Conservation (phyloP, 2,797 vertebrate species). For the Acrocephalus scirpaceus region DNA sequence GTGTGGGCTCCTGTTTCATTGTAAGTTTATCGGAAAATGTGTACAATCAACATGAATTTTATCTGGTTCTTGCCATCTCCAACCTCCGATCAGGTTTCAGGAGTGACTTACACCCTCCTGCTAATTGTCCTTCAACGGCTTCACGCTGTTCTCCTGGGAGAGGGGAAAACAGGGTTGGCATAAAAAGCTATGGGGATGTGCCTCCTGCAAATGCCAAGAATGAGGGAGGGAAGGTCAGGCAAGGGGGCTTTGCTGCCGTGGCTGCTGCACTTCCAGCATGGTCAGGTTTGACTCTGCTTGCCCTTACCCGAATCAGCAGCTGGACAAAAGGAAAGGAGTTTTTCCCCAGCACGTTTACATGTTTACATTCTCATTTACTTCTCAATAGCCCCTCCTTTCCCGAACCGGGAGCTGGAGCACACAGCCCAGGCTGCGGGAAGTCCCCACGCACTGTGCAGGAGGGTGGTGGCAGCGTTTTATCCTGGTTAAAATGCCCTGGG, state of each 20-base stretch:
- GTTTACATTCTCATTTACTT: neutral
- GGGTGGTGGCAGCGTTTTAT: neutral
- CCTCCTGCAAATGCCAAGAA: neutral
- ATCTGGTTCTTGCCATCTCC: neutral
- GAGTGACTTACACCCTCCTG: neutral
- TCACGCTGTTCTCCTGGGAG: rapidly evolving
- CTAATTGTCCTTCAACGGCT: neutral
- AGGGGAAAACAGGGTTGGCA: neutral
- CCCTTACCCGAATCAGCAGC: neutral
- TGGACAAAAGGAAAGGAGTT: neutral
- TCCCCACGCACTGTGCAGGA: no score
- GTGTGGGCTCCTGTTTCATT: neutral
- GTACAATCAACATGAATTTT: neutral
- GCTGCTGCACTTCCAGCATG: neutral
- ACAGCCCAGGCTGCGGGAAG: neutral
- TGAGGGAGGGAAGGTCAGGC: neutral
- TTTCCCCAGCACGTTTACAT: neutral
- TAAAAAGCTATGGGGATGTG: neutral
- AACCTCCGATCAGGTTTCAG: neutral
- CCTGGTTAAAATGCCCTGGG: neutral
- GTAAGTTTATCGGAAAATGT: neutral
- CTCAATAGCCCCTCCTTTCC: neutral
- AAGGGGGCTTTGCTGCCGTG: neutral
- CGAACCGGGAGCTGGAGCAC: rapidly evolving
- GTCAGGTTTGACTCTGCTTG: neutral